Evolutionary conservation across 1,140 invertebrate species (phyloP), one percentile per base, ranked within the genome.

Genomic region (Melitaea cinxia): DNA sequence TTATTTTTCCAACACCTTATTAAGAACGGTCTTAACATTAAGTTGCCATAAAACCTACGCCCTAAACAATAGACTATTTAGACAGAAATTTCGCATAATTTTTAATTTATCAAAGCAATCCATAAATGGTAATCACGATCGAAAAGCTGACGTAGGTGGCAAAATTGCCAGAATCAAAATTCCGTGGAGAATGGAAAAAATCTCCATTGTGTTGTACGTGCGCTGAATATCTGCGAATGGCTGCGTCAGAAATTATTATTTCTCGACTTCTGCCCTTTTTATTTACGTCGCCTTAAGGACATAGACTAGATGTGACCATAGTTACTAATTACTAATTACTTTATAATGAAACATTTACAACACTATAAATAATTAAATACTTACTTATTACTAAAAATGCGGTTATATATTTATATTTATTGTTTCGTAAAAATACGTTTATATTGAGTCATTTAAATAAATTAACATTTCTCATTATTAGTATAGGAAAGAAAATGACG

Each of bases 161-260:
- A 42, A 65, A 71, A 70, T 73, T 61, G 65, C 65, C 63, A 54
- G 61, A 65, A 65, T 55, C 65, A 54, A 61, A 77, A 75, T 74
- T 70, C 72, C 63, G 58, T 72, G 37, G 65, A 61, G 70, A 70
- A 68, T 64, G 65, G 53, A 72, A 73, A 83, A 83, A 82, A 73
- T 69, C 59, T 72, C 76, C 70, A 83, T 83, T 85, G 80, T 85
- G 64, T 72, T 72, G 57, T 78, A 85, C 80, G 80, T 82, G 82
- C 70, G 65, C 50, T 49, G 78, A 76, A 78, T 81, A 61, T 59
- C 70, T 76, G 69, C 52, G 66, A 68, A 68, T 61, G 37, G 37
- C 72, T 70, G 63, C 63, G 66, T 68, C 65, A 68, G 57, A 73
- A 81, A 85, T 81, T 78, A 84, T 81, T 78, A 78, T 80, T 78